Evolutionary conservation across 2,888 invertebrate genomes (phyloP), one percentile per base, ranked within the genome.

Genomic region (Cantharis rufa): DNA sequence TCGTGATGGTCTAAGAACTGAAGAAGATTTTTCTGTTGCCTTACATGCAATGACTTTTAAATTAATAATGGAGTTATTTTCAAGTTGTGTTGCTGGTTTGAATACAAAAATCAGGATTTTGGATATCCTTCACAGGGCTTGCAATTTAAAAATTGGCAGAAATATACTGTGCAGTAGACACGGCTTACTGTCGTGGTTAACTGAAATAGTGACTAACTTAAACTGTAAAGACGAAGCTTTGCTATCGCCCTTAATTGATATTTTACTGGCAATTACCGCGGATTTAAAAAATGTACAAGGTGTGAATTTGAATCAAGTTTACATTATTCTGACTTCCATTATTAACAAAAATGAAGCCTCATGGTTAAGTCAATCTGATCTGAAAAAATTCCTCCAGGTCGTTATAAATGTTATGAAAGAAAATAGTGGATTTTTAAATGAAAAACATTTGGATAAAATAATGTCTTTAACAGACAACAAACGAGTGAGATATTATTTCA

Each of bases 1-100:
- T 32, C 89, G 90, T 15, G 93, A 96, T 82, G 96, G 97, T 1
- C 90, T 96, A 62, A 92, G 93, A 84, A 92, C 93, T 0, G 91
- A 93, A 82, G 89, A 90, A 0, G 98, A 98, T 87, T 92, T 95
- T 72, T 90, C 92, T 71, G 89, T 95, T 2, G 91, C 94, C 16
- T 91, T 94, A 75, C 93, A 92, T 84, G 93, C 93, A 0, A 92
- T 93, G 88, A 91, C 93, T 10, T 92, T 95, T 81, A 96, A 96
- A 86, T 92, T 95, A 85, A 89, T 97, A 1, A 91, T 95, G 86
- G 92, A 93, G 81, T 93, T 93, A 84, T 94, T 92, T 84, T 89
- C 90, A 0, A 92, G 92, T 21, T 89, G 89, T 15, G 85, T 94
- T 68, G 90, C 93, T n/a, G 93, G 93, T 80, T 86, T 88, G 69